These are phyloP conservation scores for Paragorgia papillata DNA, from an alignment of 92 coral and sea anemone genomes.

Conservation along the genomic window DNA sequence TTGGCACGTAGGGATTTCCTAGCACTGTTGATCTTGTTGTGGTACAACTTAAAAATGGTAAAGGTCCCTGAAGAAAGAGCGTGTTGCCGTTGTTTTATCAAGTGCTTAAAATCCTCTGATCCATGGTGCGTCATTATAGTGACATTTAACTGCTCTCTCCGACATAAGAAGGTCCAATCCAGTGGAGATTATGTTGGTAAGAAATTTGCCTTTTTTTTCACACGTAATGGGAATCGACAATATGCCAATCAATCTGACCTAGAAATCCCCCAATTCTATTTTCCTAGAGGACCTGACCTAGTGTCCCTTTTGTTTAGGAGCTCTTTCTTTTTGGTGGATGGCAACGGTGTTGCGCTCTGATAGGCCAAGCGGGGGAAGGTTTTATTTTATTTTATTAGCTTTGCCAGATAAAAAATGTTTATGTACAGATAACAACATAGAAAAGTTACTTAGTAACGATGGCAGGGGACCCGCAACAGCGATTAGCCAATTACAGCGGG, in stretches of 20 bases:
- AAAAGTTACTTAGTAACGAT: too few relatives aligned
- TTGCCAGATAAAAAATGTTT: too few relatives aligned
- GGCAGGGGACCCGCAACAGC: too few relatives aligned
- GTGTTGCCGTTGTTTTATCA: constrained; percentile 28
- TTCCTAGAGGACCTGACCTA: not conserved
- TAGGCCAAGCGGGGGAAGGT: constrained; percentile 26
- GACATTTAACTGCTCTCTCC: constrained; percentile 18
- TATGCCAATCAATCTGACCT: constrained; percentile 9
- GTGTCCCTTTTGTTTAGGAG: not conserved
- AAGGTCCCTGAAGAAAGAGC: constrained; percentile 22
- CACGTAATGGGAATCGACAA: not conserved
- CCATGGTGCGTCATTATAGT: constrained; percentile 22
- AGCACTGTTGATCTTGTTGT: constrained; percentile 20
- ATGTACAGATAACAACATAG: too few relatives aligned
- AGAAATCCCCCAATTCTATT: not conserved
- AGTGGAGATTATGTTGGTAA: constrained; percentile 18
- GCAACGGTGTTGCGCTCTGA: constrained; percentile 19
- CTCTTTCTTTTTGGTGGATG: not conserved
- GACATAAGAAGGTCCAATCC: constrained; percentile 25
- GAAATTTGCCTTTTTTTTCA: constrained; percentile 12
- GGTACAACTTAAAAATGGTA: constrained; percentile 24
- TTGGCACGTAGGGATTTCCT: constrained; percentile 29
- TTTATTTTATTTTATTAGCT: too few relatives aligned
- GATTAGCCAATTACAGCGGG: too few relatives aligned
- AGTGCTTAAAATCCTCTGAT: constrained; percentile 23